Percentiles rank a stretch among this genome's conserved stretches.
Conservation (phyloP, 2,888 invertebrate species). For the Phengaris arion region DNA sequence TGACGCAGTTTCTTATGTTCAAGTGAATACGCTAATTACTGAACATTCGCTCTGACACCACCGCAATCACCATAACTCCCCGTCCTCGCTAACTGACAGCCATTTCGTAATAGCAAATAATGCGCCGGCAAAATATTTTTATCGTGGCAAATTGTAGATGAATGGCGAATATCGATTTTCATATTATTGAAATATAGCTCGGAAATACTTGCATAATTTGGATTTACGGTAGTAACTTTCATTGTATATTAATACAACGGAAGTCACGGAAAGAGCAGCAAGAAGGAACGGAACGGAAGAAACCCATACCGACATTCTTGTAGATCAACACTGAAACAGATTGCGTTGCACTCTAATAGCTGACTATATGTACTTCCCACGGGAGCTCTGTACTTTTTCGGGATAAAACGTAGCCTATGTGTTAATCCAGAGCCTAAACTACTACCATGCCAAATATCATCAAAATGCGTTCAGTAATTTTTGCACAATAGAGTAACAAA, state of each 20-base stretch:
- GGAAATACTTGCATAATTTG: neutral
- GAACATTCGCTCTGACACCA: neutral
- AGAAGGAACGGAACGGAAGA: too few species aligned
- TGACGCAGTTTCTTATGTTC: neutral
- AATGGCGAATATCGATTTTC: neutral
- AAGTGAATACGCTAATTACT: slow-evolving; percentile 11
- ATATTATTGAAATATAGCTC: neutral
- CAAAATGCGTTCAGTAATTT: too few species aligned
- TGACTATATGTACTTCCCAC: neutral
- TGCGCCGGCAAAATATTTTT: neutral
- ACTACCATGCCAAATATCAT: too few species aligned
- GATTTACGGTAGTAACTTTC: neutral
- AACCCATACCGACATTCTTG: too few species aligned
- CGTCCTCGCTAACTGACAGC: neutral
- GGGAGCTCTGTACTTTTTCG: too few species aligned
- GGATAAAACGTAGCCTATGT: too few species aligned
- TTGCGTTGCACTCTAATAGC: neutral
- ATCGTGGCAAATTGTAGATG: neutral
- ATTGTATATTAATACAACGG: too few species aligned
- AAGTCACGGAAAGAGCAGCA: too few species aligned
- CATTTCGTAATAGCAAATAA: neutral
- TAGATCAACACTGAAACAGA: too few species aligned
- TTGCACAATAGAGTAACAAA: too few species aligned
- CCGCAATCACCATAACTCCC: slow-evolving; percentile 21
- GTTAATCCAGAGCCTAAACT: too few species aligned